Conservation (phyloP, 2,797 vertebrate species). For the Botia kubotai region DNA sequence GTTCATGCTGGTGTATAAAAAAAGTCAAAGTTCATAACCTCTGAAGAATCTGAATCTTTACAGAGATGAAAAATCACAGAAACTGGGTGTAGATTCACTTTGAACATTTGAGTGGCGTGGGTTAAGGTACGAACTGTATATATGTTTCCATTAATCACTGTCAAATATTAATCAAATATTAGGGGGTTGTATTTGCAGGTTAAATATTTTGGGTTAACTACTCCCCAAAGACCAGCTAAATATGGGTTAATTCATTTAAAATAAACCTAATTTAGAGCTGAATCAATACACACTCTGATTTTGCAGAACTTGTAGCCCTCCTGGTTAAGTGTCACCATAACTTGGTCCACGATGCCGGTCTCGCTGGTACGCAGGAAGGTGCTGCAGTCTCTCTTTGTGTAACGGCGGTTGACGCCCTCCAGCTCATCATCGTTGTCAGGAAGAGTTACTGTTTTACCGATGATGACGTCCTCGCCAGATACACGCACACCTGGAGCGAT, state of each 20-base stretch:
- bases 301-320: conserved; percentile 99
- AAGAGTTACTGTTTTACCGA: conserved; percentile 95
- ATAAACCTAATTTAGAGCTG: not conserved
- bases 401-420: conserved; percentile 91
- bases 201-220: too few relatives aligned
- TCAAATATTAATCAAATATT: too few relatives aligned
- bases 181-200: too few relatives aligned
- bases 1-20: not conserved
- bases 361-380: conserved; percentile 97
- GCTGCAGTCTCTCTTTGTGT: conserved; percentile 96
- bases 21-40: not conserved
- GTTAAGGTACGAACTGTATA: too few relatives aligned
- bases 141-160: too few relatives aligned
- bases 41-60: not conserved
- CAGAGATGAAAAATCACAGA: not conserved
- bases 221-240: not conserved
- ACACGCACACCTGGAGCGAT: conserved; percentile 96
- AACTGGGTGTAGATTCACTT: not conserved
- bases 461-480: conserved; percentile 97
- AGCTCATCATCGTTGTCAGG: conserved; percentile 96
- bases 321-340: conserved; percentile 98
- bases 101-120: not conserved
- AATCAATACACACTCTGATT: conserved; percentile 85
- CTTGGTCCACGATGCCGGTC: conserved; percentile 97
- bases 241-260: not conserved